phyloP scores from a whole-genome alignment of 2,113 vertebrate species.

The Synchiropus splendidus region DNA sequence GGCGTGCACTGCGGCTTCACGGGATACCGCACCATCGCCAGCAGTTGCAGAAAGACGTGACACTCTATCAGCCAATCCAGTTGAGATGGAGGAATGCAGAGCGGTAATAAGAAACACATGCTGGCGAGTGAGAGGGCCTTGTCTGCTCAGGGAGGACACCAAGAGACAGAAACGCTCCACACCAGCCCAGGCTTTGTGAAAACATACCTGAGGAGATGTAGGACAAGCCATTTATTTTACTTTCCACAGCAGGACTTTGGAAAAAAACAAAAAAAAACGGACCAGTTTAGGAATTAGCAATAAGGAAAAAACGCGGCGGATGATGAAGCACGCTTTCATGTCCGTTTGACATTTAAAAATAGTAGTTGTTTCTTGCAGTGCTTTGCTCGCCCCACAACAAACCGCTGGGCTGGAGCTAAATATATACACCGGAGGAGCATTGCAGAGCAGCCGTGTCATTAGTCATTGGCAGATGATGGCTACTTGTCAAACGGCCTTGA shows the following conservation, averaged over 20 bases:
- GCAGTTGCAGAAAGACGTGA: constrained; percentile 30
- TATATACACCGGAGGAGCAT: constrained; percentile 26
- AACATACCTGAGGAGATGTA: constrained; percentile 44
- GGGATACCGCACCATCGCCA: constrained; percentile 25
- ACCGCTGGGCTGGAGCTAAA: constrained; percentile 31
- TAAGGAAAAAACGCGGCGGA: constrained; percentile 15
- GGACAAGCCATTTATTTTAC: constrained; percentile 44
- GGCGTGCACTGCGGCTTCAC: constrained; percentile 23
- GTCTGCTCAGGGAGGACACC: constrained; percentile 41
- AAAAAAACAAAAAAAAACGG: constrained; percentile 17
- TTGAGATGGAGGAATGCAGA: constrained; percentile 34
- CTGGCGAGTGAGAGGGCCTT: constrained; percentile 26
- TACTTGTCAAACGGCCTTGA: no score
- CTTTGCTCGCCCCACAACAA: constrained; percentile 21
- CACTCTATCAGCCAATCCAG: constrained; percentile 22
- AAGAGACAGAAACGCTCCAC: constrained; percentile 31
- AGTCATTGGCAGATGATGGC: constrained; percentile 31
- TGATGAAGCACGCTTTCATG: constrained; percentile 39
- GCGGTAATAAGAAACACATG: constrained; percentile 59
- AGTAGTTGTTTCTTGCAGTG: constrained; percentile 32
- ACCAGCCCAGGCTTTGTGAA: constrained; percentile 37
- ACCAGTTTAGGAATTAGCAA: constrained; percentile 33
- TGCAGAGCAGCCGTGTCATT: constrained; percentile 8
- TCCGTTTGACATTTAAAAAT: constrained; percentile 50
- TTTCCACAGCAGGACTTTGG: constrained; percentile 27